phyloP scores from a whole-genome alignment of 1,140 invertebrate genomes.

The Ostrea denselamellosa region DNA sequence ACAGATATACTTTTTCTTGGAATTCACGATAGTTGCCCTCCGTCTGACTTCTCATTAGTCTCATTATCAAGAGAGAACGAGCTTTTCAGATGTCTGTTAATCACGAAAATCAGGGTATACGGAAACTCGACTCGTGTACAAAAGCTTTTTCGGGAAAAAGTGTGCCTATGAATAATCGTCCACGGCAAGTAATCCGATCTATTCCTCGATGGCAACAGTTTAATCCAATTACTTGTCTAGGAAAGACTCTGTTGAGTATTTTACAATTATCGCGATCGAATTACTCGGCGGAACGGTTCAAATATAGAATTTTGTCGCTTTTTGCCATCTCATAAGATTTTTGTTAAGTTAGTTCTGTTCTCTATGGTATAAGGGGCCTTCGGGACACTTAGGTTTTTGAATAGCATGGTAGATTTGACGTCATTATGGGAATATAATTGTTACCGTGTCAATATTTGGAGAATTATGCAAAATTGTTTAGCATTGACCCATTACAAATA shows the following conservation, averaged over 20 bases:
- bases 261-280: slow-evolving; percentile 35
- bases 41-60: neutral
- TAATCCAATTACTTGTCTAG: slow-evolving; percentile 27
- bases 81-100: slow-evolving; percentile 8
- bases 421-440: slow-evolving; percentile 24
- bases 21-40: neutral
- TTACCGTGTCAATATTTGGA: slow-evolving; percentile 21
- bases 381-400: slow-evolving; percentile 4
- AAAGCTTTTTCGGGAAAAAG: neutral
- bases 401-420: slow-evolving; percentile 17
- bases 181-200: neutral
- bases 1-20: neutral
- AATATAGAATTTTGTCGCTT: slow-evolving; percentile 38
- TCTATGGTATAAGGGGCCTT: slow-evolving; percentile 11
- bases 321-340: slow-evolving; percentile 36
- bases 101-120: neutral
- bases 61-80: slow-evolving; percentile 24
- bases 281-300: slow-evolving; percentile 17
- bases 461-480: slow-evolving; percentile 37
- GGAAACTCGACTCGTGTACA: neutral
- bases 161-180: neutral
- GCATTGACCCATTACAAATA: slow-evolving; percentile 25
- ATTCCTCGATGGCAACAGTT: slow-evolving; percentile 8
- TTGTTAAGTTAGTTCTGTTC: slow-evolving; percentile 11
- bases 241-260: slow-evolving; percentile 1